Evolutionary conservation across 1,140 invertebrate species (phyloP).

Genomic region (Cyclina sinensis): DNA sequence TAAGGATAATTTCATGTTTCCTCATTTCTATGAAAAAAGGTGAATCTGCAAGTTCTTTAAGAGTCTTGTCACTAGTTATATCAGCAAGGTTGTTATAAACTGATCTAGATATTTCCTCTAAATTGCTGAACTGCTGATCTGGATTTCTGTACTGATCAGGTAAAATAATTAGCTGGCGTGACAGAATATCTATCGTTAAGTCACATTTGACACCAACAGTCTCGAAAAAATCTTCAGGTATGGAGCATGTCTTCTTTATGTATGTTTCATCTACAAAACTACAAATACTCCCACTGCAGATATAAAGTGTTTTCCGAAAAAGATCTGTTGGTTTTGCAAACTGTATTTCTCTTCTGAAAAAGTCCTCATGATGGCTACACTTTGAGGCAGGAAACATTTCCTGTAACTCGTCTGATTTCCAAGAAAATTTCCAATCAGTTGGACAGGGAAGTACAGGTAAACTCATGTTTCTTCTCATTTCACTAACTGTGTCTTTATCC

Average conservation of each 20-base stretch:
- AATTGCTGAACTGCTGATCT: background rate
- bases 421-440: conserved; percentile 16
- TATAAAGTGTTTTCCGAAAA: background rate
- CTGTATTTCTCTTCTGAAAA: background rate
- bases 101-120: background rate
- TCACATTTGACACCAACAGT: background rate
- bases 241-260: too few relatives aligned
- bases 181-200: background rate
- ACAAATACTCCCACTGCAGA: background rate
- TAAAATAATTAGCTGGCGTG: background rate
- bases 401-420: background rate
- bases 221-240: background rate
- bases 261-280: background rate
- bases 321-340: background rate
- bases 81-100: background rate
- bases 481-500: background rate
- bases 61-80: background rate
- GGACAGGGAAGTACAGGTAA: background rate
- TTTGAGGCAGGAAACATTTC: background rate
- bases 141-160: background rate
- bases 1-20: conserved; percentile 25
- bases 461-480: background rate
- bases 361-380: background rate
- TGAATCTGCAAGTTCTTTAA: background rate
- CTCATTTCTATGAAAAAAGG: background rate